Evolutionary conservation across 92 coral and sea anemone species (phyloP), one percentile per base, ranked within the genome.

Genomic region (Zoanthus sociatus): DNA sequence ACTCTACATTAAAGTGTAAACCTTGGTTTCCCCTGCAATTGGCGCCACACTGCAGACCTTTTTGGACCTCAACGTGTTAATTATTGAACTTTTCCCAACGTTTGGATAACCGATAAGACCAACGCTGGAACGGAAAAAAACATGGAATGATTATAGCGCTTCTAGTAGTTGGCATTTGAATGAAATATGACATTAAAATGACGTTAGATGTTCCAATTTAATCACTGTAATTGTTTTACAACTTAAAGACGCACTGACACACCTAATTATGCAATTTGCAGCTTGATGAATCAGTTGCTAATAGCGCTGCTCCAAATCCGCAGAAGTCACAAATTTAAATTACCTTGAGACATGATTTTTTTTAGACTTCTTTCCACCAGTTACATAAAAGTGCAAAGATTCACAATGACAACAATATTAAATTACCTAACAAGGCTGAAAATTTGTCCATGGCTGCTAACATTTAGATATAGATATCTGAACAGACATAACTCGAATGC

Each of bases 1-100:
- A 3, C 26, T 17, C 26, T 5, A 61, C 18, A 2, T 0, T 5
- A 61, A 63, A 63, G 16, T 20, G 78, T 71, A 21, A 51, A 91
- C 99, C 99, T 97, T 97, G 0, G 99, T 97, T 78, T 97, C 98
- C 13, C 99, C 99, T 26, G 99, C 99, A 50, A 97, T 95, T 7
- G 99, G 99, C 6, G 99, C 99, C 12, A 97, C 99, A 16, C 92
- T 97, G 87, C 98, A 95, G 63, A 97, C 99, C 78, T 97, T 97
- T 81, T 97, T 97, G 5, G 99, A 94, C 26, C 93, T 88, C 11
- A 97, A 86, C 0, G 99, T 95, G 90, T 97, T 97, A 71, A 97
- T 97, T 44, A 97, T 97, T 0, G 99, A 97, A 71, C 99, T 97
- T 82, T 97, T 97, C 31, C 99, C 99, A 72, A 97, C 99, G 89